Conservation (phyloP, 1,140 invertebrate genomes). For the Pinna nobilis region DNA sequence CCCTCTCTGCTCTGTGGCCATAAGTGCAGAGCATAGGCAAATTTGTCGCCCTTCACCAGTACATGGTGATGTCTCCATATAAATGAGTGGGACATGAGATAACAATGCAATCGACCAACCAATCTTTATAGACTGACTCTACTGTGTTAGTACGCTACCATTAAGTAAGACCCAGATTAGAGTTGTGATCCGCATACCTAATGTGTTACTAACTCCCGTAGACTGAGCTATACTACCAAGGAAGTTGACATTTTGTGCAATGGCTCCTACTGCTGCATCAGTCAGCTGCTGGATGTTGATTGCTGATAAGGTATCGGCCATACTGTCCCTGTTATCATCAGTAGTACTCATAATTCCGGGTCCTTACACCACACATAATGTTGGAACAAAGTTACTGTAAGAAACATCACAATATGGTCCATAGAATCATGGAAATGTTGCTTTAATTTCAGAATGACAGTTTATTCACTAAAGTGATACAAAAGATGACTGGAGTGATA, state of each 20-base stretch:
- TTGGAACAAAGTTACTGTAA: background rate
- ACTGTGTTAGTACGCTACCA: background rate
- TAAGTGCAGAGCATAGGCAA: too few relatives aligned
- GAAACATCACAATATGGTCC: background rate
- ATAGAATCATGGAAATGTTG: background rate
- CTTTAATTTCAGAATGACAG: background rate
- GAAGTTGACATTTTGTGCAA: background rate
- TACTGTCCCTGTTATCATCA: background rate
- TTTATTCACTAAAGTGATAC: background rate
- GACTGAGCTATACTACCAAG: background rate
- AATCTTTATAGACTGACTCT: background rate
- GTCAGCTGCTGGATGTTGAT: constrained; percentile 30
- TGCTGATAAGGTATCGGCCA: constrained; percentile 17
- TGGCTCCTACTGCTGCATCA: constrained; percentile 1
- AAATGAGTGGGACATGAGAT: background rate
- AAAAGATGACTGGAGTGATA: background rate
- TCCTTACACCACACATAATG: background rate
- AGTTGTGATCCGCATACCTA: background rate
- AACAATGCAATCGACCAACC: background rate
- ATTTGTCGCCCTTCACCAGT: too few relatives aligned
- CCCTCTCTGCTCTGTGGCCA: too few relatives aligned
- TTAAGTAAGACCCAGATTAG: background rate
- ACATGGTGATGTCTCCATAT: background rate
- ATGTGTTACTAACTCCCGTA: background rate
- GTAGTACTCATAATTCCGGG: background rate